These are phyloP conservation scores for Vidua macroura DNA, from an alignment of 2,113 vertebrate species.

Conservation along the genomic window DNA sequence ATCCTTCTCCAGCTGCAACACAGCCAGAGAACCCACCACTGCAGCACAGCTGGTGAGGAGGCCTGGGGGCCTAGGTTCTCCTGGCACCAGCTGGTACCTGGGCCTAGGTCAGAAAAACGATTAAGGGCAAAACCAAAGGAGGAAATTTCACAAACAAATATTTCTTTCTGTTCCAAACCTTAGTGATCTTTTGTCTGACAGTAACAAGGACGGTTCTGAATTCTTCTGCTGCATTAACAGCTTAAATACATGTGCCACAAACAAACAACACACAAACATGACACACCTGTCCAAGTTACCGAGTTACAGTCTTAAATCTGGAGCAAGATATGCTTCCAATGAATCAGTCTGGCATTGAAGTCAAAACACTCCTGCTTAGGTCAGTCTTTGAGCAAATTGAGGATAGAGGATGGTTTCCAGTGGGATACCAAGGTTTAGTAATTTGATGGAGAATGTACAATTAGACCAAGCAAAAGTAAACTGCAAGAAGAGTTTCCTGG, in stretches of 20 bases:
- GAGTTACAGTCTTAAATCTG: not conserved
- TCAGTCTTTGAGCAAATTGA: constrained; percentile 35
- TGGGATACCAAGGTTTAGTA: not conserved
- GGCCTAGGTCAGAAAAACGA: not conserved
- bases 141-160: not conserved
- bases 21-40: not conserved
- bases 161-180: not conserved
- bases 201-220: not conserved
- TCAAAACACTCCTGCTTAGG: constrained; percentile 21
- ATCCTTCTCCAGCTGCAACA: not conserved
- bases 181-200: not conserved
- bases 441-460: not conserved
- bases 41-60: not conserved
- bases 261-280: not conserved
- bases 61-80: not conserved
- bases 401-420: constrained; percentile 21
- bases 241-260: not conserved
- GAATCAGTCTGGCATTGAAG: not conserved
- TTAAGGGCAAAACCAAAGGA: not conserved
- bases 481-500: constrained; percentile 37
- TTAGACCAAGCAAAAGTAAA: constrained; percentile 20
- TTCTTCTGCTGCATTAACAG: not conserved
- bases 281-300: not conserved
- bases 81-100: not conserved
- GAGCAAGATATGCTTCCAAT: not conserved